A percentile compares a stretch with the other conserved stretches of the same genome.
phyloP scores from a whole-genome alignment of 30 jellyfish, hydroid and myxozoan genomes.

The Nemopilema nomurai region DNA sequence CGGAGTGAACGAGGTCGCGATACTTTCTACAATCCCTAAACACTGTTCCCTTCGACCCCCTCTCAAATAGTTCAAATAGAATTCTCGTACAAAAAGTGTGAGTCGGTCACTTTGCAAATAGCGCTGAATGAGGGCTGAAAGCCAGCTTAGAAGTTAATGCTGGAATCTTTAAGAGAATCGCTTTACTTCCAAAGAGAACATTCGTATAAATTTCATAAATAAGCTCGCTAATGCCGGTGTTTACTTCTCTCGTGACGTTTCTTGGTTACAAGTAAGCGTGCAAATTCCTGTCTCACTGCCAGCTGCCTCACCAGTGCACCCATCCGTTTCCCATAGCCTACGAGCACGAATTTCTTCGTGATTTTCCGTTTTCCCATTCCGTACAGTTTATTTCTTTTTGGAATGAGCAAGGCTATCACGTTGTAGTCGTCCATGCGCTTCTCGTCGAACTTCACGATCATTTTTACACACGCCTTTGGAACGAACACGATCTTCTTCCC shows the following conservation, averaged over 20 bases:
- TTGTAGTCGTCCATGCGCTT: background rate
- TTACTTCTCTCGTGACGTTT: slow-evolving; percentile 13
- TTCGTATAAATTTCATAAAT: too few species aligned
- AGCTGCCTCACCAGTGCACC: slow-evolving; percentile 37
- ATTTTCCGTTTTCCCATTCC: slow-evolving; percentile 17
- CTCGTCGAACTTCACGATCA: background rate
- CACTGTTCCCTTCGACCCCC: too few species aligned
- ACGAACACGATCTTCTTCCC: slow-evolving; percentile 27
- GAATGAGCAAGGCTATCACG: slow-evolving; percentile 40
- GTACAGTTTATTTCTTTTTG: slow-evolving; percentile 22
- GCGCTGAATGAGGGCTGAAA: background rate
- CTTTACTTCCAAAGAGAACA: background rate
- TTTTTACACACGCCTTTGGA: slow-evolving; percentile 42
- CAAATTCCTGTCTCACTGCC: slow-evolving; percentile 19
- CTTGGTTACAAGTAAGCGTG: slow-evolving; percentile 26
- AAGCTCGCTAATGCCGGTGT: background rate
- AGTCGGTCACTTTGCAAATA: background rate
- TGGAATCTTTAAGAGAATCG: background rate
- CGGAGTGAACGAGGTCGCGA: too few species aligned
- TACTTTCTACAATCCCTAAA: too few species aligned
- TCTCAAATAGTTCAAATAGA: too few species aligned
- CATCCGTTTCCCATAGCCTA: slow-evolving; percentile 57
- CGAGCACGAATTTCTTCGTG: slow-evolving; percentile 57
- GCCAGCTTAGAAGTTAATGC: background rate
- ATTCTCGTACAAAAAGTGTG: too few species aligned